These are phyloP conservation scores for Biston stratarius DNA, from an alignment of 2,888 invertebrate genomes.

Conservation along the genomic window DNA sequence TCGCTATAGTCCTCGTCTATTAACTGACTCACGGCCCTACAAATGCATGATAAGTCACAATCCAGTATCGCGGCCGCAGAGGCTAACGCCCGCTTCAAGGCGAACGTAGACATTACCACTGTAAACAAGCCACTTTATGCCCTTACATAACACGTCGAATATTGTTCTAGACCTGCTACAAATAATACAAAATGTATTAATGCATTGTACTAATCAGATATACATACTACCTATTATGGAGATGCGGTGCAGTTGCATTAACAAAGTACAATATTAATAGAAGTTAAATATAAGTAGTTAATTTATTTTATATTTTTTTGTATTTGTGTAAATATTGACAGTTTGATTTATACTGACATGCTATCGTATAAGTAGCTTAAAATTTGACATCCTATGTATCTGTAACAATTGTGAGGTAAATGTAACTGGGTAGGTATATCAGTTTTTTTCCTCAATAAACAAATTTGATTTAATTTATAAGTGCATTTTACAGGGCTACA, in stretches of 20 bases:
- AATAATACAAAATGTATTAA: constrained; percentile 45
- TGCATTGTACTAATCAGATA: constrained; percentile 3
- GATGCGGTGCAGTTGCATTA: not conserved
- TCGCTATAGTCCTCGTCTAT: constrained; percentile 11
- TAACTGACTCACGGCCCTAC: constrained; percentile 39
- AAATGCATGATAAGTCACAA: constrained; percentile 61
- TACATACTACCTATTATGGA: not conserved
- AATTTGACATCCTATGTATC: too few relatives aligned
- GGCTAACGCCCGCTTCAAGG: constrained; percentile 81
- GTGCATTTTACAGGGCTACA: too few relatives aligned
- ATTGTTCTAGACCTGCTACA: constrained; percentile 58
- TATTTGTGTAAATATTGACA: too few relatives aligned
- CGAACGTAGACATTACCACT: constrained; percentile 60
- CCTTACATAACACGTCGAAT: constrained; percentile 66
- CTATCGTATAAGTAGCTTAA: too few relatives aligned
- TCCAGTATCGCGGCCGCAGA: constrained; percentile 65
- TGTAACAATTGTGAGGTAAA: too few relatives aligned
- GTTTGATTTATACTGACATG: too few relatives aligned
- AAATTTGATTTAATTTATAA: too few relatives aligned
- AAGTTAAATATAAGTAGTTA: too few relatives aligned
- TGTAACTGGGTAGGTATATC: too few relatives aligned
- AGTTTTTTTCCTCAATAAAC: too few relatives aligned
- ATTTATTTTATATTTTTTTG: too few relatives aligned
- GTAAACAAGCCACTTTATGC: constrained; percentile 60
- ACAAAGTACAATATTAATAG: not conserved